Percentiles rank a stretch among this genome's conserved stretches.
These are phyloP conservation scores for Panulirus ornatus DNA, from an alignment of 1,140 invertebrate genomes.

Conservation along the genomic window DNA sequence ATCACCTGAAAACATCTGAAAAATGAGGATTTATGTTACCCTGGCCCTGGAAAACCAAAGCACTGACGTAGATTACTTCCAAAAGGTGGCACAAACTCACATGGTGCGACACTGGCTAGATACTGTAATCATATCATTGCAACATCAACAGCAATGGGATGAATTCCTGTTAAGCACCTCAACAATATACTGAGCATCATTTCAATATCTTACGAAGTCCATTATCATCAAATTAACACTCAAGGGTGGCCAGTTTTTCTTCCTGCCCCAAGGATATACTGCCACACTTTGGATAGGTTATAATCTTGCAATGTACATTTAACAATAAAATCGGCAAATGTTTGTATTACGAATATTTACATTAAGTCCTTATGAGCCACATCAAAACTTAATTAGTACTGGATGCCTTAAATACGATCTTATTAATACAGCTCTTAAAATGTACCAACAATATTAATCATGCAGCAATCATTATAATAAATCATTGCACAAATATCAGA, in stretches of 20 bases:
- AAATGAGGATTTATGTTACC: not conserved
- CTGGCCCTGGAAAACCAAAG: slow-evolving; percentile 14
- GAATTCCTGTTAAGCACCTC: no score
- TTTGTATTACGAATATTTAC: slow-evolving; percentile 43
- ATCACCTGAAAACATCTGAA: not conserved
- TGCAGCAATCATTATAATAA: slow-evolving; percentile 53
- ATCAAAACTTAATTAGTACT: slow-evolving; percentile 63
- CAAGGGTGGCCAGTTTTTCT: not conserved
- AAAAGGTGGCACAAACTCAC: not conserved
- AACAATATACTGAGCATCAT: no score
- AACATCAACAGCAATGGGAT: no score
- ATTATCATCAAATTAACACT: no score
- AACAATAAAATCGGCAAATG: slow-evolving; percentile 38
- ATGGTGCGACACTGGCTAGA: not conserved
- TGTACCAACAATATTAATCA: slow-evolving; percentile 36
- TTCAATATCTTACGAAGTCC: no score
- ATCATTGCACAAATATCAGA: not conserved
- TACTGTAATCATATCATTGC: no score
- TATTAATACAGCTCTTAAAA: slow-evolving; percentile 55
- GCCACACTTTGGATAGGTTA: not conserved
- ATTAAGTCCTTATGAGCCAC: slow-evolving; percentile 68
- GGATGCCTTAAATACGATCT: slow-evolving; percentile 58
- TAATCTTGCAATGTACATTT: slow-evolving; percentile 26
- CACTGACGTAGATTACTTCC: slow-evolving; percentile 12
- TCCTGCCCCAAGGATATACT: slow-evolving; percentile 9